A percentile compares a stretch with the other conserved stretches of the same genome.
Conservation (phyloP, 2,797 vertebrate genomes). For the Ctenochaetus hawaiiensis region DNA sequence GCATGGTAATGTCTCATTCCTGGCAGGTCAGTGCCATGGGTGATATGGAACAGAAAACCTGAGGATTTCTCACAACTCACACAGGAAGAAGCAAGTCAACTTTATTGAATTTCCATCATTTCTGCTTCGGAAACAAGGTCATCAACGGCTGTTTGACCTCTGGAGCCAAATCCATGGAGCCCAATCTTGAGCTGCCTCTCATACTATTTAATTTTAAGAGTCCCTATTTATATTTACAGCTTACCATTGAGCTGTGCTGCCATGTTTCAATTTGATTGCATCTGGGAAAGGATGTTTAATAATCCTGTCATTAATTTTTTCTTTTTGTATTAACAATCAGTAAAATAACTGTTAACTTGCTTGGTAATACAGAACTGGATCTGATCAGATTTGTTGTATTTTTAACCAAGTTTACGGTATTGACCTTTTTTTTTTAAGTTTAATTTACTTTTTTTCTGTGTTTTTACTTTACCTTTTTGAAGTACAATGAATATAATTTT, state of each 20-base stretch:
- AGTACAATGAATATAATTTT: slow-evolving; percentile 20
- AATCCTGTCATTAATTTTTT: slow-evolving; percentile 1
- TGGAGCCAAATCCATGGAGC: slow-evolving; percentile 43
- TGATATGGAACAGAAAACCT: slow-evolving; percentile 48
- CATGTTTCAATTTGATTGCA: slow-evolving; percentile 19
- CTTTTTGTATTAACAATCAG: not conserved
- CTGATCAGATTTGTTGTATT: not conserved
- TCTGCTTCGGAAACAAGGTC: slow-evolving; percentile 42
- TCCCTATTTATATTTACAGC: slow-evolving; percentile 59
- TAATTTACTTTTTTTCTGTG: not conserved
- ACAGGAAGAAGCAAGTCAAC: slow-evolving; percentile 36
- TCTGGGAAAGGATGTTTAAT: slow-evolving; percentile 5
- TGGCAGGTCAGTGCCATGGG: slow-evolving; percentile 53
- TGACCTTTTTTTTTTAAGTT: not conserved
- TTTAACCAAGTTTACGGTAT: slow-evolving; percentile 9
- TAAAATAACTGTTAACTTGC: slow-evolving; percentile 5
- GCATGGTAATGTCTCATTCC: slow-evolving; percentile 58
- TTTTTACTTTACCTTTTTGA: slow-evolving; percentile 30
- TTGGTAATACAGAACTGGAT: slow-evolving; percentile 34
- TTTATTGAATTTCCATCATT: slow-evolving; percentile 26
- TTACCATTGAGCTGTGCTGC: slow-evolving; percentile 14
- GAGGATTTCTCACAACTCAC: slow-evolving; percentile 45
- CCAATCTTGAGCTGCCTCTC: slow-evolving; percentile 46
- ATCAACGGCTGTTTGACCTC: slow-evolving; percentile 29
- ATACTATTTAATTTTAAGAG: slow-evolving; percentile 53